Evolutionary conservation across 1,140 invertebrate genomes (phyloP).

Genomic region (Drosophila pruinosa): DNA sequence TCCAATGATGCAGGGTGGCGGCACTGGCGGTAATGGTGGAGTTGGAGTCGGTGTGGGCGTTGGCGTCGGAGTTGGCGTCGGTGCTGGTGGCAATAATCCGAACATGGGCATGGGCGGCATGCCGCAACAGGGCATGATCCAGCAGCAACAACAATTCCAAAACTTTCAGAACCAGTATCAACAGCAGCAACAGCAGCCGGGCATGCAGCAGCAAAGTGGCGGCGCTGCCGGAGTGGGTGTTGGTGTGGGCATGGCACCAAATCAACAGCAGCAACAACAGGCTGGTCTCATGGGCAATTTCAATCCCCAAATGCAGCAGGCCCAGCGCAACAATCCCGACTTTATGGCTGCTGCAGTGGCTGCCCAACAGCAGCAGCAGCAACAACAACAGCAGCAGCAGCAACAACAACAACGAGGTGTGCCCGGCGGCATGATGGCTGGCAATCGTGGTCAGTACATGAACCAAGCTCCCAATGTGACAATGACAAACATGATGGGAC

Average conservation of each 20-base stretch:
- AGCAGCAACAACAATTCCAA: conserved; percentile 77
- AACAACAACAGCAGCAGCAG: conserved; percentile 83
- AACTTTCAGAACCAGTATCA: conserved; percentile 78
- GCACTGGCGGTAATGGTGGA: conserved; percentile 47
- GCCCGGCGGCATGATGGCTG: conserved; percentile 78
- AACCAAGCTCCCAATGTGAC: conserved; percentile 82
- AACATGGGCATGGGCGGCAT: conserved; percentile 65
- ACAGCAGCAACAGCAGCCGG: conserved; percentile 51
- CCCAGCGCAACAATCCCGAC: conserved; percentile 82
- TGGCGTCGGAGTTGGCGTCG: conserved; percentile 48
- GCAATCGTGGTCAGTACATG: conserved; percentile 78
- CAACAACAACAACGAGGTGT: conserved; percentile 67
- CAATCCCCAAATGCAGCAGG: conserved; percentile 79
- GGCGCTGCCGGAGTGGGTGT: conserved; percentile 50
- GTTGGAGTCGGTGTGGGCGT: conserved; percentile 58
- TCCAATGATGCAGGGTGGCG: conserved; percentile 63
- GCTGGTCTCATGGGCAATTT: conserved; percentile 83
- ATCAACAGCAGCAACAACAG: conserved; percentile 69
- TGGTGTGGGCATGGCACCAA: conserved; percentile 73
- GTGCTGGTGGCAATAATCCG: conserved; percentile 53
- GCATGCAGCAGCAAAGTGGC: conserved; percentile 64
- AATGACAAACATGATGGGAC: conserved; percentile 84
- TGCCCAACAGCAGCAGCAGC: conserved; percentile 48
- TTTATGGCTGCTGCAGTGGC: conserved; percentile 79
- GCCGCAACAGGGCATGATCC: conserved; percentile 73